Evolutionary conservation across 2,113 vertebrate species (phyloP).

Genomic region (Rhynchomys soricoides): DNA sequence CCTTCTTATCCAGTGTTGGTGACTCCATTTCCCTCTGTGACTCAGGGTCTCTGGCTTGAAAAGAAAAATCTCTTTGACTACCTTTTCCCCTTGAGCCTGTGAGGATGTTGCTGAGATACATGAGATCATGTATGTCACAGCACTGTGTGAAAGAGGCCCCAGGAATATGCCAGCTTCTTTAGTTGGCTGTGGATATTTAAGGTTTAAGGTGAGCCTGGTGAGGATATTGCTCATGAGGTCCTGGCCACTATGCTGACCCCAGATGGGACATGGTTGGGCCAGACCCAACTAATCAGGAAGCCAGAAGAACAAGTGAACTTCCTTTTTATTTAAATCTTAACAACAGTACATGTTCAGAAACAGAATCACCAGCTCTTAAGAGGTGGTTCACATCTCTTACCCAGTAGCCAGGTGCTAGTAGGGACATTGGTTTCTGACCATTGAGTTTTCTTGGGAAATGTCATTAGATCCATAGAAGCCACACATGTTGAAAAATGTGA

Average conservation of each 20-base stretch:
- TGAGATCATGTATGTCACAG: not conserved
- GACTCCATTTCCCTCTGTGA: not conserved
- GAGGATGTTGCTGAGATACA: not conserved
- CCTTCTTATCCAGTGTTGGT: not conserved
- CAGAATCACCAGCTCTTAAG: not conserved
- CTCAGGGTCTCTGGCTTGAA: not conserved
- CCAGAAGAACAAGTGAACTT: not conserved
- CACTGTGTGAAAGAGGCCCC: not conserved
- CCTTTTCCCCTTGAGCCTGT: not conserved
- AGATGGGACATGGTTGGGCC: not conserved
- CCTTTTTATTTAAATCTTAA: not conserved
- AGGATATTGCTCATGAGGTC: not conserved
- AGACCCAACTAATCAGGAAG: conserved; percentile 31
- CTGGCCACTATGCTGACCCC: not conserved
- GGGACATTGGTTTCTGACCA: not conserved
- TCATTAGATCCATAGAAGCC: not conserved
- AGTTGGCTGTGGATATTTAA: not conserved
- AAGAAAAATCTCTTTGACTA: not conserved
- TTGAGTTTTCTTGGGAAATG: conserved; percentile 33
- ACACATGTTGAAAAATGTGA: not conserved
- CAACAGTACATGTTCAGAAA: not conserved
- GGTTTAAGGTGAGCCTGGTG: no score
- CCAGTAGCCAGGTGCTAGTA: not conserved
- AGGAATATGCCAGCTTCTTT: not conserved
- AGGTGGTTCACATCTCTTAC: not conserved